Conservation (phyloP, 2,888 invertebrate genomes). For the Chymomyza caudatula region DNA sequence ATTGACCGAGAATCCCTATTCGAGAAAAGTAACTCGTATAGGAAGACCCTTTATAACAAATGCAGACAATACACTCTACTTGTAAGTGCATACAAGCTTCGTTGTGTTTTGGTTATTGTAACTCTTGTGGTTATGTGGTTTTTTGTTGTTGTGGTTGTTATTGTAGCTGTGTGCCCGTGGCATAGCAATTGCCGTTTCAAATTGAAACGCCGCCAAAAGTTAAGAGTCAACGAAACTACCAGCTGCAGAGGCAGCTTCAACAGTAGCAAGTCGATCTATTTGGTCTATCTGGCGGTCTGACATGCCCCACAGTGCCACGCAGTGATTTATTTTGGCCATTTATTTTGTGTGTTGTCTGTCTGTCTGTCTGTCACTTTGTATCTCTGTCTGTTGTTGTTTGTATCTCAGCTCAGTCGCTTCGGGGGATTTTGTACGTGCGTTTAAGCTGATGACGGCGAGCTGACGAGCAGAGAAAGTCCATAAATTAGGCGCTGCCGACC, state of each 20-base stretch:
- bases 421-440: conserved; percentile 43
- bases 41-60: too few relatives aligned
- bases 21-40: too few relatives aligned
- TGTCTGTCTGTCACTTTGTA: too few relatives aligned
- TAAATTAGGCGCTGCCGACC: conserved; percentile 66
- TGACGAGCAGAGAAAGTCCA: conserved; percentile 72
- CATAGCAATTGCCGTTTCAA: background rate
- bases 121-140: background rate
- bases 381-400: background rate
- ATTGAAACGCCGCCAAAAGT: background rate
- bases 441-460: background rate
- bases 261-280: conserved; percentile 34
- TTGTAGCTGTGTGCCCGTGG: background rate
- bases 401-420: too few relatives aligned
- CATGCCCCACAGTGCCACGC: conserved; percentile 19
- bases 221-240: background rate
- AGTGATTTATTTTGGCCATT: conserved; percentile 73
- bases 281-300: background rate
- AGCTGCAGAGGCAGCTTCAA: background rate
- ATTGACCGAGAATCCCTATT: too few relatives aligned
- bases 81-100: background rate
- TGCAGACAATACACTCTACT: too few relatives aligned
- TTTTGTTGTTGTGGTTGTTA: too few relatives aligned
- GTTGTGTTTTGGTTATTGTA: background rate
- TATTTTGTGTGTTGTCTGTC: conserved; percentile 55